These are phyloP conservation scores for Lycodopsis pacificus DNA, from an alignment of 2,797 vertebrate species.

Conservation along the genomic window DNA sequence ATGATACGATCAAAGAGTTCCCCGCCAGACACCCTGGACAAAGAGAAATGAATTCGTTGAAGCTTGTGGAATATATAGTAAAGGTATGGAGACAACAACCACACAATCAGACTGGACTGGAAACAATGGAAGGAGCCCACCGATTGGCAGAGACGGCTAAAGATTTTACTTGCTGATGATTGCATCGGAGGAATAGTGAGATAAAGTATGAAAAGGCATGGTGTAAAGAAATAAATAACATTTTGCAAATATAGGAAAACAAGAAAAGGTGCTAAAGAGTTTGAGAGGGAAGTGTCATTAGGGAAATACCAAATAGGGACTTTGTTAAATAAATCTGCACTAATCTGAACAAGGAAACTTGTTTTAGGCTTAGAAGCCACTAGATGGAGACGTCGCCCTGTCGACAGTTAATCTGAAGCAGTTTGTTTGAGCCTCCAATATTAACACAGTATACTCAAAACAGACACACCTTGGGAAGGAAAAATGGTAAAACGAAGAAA, in stretches of 20 bases:
- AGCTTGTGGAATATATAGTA: neutral
- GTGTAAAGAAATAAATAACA: neutral
- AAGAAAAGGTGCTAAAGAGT: neutral
- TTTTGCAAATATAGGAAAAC: neutral
- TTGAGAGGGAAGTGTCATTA: neutral
- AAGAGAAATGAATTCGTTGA: no score
- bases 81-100: neutral
- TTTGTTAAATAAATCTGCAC: neutral
- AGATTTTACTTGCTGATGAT: neutral
- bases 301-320: neutral
- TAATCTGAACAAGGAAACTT: neutral
- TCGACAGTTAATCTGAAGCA: neutral
- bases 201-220: neutral
- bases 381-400: conserved; percentile 65
- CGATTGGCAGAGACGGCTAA: no score
- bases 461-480: neutral
- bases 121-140: no score
- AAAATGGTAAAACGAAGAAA: neutral
- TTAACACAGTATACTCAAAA: neutral
- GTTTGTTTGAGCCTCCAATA: neutral
- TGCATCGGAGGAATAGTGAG: neutral
- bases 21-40: conserved; percentile 91
- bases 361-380: conserved; percentile 53
- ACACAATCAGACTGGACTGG: no score
- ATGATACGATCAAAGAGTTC: conserved; percentile 98